Base-by-base conservation (phyloP, 1,140 invertebrate species). In the Drosophila tsacasi region DNA sequence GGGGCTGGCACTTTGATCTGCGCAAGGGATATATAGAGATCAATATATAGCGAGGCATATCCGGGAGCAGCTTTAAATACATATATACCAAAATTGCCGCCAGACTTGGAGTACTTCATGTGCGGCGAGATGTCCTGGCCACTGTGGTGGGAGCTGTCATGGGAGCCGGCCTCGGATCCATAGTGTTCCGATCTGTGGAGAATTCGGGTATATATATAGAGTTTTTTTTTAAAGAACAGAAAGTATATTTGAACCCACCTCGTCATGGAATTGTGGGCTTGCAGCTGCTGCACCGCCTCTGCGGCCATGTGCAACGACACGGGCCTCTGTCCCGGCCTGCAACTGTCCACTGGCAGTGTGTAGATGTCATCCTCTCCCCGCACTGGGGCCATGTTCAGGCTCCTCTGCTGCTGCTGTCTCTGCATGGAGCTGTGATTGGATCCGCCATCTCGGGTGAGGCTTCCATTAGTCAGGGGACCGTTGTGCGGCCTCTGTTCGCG, bases 1-100 rank as follows among this genome's bases (percentile, higher is more conserved):
- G 52, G 94, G 94, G 72, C 93, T 93, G 37, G 94, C 94, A 76
- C 95, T 95, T 32, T 95, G 86, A 92, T 92, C 92, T 92, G 54
- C 5, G 59, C 13, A n/a, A 13, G 5, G 19, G 13, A 59, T 27
- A 35, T 1, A 64, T 1, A 12, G 10, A 10, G 12, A 57, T 79
- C 39, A 61, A 59, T 57, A 79, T 50, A 74, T 62, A 61, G 63
- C 57, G 37, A 55, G 49, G 35, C 40, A 75, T 15, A 50, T 54
- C 44, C 25, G 6, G 37, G n/a, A 40, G 7, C 30, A 32, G 21
- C n/a, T 57, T 76, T 50, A 74, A 78, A 93, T 92, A 91, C 84
- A 92, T 91, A 92, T 91, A 89, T 93, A 93, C 87, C 92, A 76
- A 92, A 92, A 72, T 90, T 81, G 69, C 83, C 77, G 49, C 83